phyloP scores from a whole-genome alignment of 2,797 vertebrate species.

The Hafferia zeledoni region DNA sequence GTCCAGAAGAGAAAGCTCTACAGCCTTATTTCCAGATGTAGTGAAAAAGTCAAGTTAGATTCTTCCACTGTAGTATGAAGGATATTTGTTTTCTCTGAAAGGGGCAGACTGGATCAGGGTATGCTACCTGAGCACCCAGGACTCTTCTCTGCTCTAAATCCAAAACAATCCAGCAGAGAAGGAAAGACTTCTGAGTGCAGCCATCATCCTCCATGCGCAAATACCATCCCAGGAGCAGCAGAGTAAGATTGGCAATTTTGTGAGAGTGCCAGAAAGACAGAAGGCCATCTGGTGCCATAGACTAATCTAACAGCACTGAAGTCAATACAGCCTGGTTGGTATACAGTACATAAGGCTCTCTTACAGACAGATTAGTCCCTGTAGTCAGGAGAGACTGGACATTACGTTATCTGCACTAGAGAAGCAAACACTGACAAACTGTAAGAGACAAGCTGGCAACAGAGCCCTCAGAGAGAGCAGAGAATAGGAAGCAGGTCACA shows the following conservation, averaged over 20 bases:
- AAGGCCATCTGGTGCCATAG: slow-evolving; percentile 61
- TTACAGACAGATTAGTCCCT: neutral
- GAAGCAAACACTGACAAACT: neutral
- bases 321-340: slow-evolving; percentile 36
- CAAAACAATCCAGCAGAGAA: neutral
- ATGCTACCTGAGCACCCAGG: neutral
- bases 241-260: slow-evolving; percentile 49
- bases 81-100: neutral
- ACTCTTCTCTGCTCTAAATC: neutral
- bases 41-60: neutral
- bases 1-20: neutral
- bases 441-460: neutral
- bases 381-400: neutral
- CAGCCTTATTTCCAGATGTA: neutral
- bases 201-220: neutral
- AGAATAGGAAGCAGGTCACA: neutral
- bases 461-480: neutral
- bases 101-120: neutral
- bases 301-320: slow-evolving; percentile 55
- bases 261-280: slow-evolving; percentile 58
- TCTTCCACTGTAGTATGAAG: neutral
- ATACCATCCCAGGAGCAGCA: slow-evolving; percentile 28
- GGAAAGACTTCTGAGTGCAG: neutral
- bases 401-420: neutral
- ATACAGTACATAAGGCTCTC: neutral